Percentiles rank a stretch among this genome's conserved stretches.
Conservation (phyloP, 2,797 vertebrate genomes). For the Eulemur coronatus region DNA sequence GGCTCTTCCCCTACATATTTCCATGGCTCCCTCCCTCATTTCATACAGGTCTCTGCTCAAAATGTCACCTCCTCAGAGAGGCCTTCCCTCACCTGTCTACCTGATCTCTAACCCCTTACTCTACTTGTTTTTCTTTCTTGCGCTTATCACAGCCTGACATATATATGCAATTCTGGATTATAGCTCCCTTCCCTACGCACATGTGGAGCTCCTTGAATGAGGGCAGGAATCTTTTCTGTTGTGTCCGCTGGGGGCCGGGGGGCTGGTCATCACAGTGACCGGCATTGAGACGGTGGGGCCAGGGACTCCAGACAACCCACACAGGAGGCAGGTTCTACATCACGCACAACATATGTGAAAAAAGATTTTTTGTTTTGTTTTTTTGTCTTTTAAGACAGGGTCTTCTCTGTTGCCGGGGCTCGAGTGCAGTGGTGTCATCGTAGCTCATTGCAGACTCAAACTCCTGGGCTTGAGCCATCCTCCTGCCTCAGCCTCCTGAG, state of each 20-base stretch:
- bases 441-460: too few species aligned
- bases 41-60: neutral
- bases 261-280: neutral
- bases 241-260: neutral
- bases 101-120: neutral
- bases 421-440: too few species aligned
- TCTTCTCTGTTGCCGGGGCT: too few species aligned
- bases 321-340: neutral
- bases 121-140: neutral
- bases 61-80: neutral
- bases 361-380: neutral
- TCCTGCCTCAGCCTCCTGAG: too few species aligned
- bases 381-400: neutral
- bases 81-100: neutral
- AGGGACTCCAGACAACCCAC: neutral
- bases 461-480: too few species aligned
- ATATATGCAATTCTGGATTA: neutral
- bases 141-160: neutral
- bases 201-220: neutral
- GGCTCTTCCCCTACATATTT: neutral
- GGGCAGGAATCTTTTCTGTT: neutral
- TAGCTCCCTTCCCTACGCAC: neutral
- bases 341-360: neutral
- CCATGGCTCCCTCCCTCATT: neutral
- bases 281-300: neutral